Conservation (phyloP, 2,113 vertebrate genomes). For the Puffinus mauretanicus region DNA sequence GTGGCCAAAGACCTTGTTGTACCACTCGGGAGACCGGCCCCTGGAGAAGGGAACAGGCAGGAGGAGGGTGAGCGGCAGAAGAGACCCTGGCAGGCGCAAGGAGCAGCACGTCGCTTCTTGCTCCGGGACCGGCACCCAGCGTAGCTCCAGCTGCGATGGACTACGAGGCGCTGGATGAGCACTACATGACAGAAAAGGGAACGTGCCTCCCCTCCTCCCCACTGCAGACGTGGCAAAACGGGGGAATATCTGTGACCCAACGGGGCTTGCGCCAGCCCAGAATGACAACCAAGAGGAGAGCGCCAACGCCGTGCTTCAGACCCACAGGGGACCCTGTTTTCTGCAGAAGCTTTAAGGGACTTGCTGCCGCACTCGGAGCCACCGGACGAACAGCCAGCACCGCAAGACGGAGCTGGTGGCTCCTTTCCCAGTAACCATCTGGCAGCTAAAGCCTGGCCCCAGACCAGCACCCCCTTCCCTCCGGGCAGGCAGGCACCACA, state of each 20-base stretch:
- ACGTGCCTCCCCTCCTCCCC: no score
- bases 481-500: accelerated
- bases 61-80: background rate
- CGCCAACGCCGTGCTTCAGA: accelerated
- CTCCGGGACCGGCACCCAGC: accelerated
- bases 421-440: background rate
- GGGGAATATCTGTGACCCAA: background rate
- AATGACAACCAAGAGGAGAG: no score
- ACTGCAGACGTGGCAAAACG: accelerated
- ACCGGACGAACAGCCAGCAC: background rate
- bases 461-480: background rate
- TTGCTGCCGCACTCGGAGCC: background rate
- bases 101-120: background rate
- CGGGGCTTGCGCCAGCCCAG: background rate
- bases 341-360: background rate
- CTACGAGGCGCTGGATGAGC: accelerated
- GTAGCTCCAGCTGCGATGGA: background rate
- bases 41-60: constrained; percentile 54
- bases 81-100: accelerated
- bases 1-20: constrained; percentile 86
- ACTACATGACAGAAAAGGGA: background rate
- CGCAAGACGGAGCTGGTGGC: no score
- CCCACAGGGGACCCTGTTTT: accelerated
- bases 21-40: constrained; percentile 89
- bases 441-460: background rate